Evolutionary conservation across 92 coral and sea anemone species (phyloP), one percentile per base, ranked within the genome.

Genomic region (Epizoanthus rinbou): DNA sequence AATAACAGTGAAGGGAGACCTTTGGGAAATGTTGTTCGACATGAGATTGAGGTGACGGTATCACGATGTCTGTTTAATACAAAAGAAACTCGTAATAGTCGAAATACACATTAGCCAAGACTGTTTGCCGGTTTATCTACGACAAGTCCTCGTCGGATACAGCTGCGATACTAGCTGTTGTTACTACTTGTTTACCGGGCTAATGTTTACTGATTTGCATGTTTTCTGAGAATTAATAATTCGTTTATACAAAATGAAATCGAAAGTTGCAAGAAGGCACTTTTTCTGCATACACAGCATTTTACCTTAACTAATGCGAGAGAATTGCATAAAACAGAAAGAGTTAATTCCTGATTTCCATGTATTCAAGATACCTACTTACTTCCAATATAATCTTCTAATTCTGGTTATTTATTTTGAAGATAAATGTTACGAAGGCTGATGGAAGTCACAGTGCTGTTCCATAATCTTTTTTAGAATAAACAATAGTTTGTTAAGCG

Each of bases 221-320:
- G 11, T 76, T 60, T 56, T 59, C 39, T 14, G 70, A 78, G 15
- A 78, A 78, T 8, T 60, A 14, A 23, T 60, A 62, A 63, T 69
- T 59, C 37, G 82, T 78, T 78, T 78, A 50, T 60, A 43, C 82
- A 14, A 22, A 69, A 78, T 13, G 13, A 11, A 60, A 78, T n/a
- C 71, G 21, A 21, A 78, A 78, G 19, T 28, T 21, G 82, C 58
- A 5, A 24, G 35, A 11, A 25, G 3, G 57, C 41, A 39, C 4
- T 1, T 16, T 76, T 59, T 21, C 7, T 78, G 58, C 43, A 60
- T n/a, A 43, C 58, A 5, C 18, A 35, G 28, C 71, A 22, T 18
- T 9, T 31, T 59, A 13, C 23, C 9, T 64, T 8, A 23, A 64
- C 24, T 2, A 23, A 64, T 24, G 67, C 17, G 31, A 62, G 11